These are phyloP conservation scores for Engraulis encrasicolus DNA, from an alignment of 2,113 vertebrate species.

Conservation along the genomic window DNA sequence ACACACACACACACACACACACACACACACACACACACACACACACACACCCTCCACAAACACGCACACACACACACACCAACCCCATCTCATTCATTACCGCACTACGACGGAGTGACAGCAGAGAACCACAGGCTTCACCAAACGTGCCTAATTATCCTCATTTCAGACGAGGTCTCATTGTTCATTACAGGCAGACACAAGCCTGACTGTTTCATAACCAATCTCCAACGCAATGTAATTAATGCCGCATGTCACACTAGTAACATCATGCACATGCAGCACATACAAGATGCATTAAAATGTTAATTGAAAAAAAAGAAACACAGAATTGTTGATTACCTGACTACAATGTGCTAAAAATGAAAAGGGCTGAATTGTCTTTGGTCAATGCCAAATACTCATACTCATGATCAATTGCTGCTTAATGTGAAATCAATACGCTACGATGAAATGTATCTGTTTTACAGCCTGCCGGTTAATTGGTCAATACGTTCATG, in stretches of 20 bases:
- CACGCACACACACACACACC: neutral
- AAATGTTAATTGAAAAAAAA: neutral
- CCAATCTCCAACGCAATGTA: neutral
- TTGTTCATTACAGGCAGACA: constrained; percentile 8
- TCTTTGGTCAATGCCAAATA: neutral
- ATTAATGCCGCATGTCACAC: neutral
- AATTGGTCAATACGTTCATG: neutral
- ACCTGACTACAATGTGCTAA: neutral
- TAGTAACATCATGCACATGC: no score
- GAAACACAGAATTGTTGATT: neutral
- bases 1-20: constrained; percentile 19
- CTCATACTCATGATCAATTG: neutral
- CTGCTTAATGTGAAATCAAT: neutral
- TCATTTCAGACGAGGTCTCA: constrained; percentile 8
- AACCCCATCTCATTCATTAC: neutral
- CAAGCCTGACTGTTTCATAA: neutral
- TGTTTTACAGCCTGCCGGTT: neutral
- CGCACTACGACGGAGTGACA: neutral
- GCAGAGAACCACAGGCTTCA: neutral
- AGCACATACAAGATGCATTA: neutral
- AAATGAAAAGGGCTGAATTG: neutral
- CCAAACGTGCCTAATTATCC: constrained; percentile 29
- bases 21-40: constrained; percentile 8
- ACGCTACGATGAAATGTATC: neutral
- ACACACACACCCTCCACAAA: constrained; percentile 9